Evolutionary conservation across 2,113 vertebrate species (phyloP).

Genomic region (Macrotis lagotis): DNA sequence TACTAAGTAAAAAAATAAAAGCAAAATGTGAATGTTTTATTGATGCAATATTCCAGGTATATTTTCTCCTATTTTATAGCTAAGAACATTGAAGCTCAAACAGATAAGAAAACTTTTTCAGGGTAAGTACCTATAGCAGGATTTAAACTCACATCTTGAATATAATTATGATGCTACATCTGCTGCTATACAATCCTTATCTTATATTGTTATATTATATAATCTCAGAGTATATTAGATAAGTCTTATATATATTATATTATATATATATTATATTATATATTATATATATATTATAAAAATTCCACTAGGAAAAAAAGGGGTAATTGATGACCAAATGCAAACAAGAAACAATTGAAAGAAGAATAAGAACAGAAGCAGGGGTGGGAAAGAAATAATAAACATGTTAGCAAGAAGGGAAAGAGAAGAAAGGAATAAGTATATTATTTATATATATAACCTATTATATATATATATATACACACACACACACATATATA

Average conservation of each 20-base stretch:
- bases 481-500: too few relatives aligned
- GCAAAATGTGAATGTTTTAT: not conserved
- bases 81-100: not conserved
- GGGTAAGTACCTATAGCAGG: not conserved
- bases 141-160: not conserved
- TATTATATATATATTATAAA: too few relatives aligned
- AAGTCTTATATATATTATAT: too few relatives aligned
- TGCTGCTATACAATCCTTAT: not conserved
- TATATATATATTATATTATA: too few relatives aligned
- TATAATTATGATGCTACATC: not conserved
- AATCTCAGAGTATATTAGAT: too few relatives aligned
- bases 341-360: not conserved
- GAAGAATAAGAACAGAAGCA: not conserved
- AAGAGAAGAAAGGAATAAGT: not conserved
- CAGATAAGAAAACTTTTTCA: not conserved
- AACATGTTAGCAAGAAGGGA: not conserved
- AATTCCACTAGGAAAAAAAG: not conserved
- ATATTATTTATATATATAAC: too few relatives aligned
- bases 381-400: not conserved
- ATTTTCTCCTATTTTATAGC: not conserved
- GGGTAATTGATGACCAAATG: not conserved
- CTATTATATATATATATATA: too few relatives aligned
- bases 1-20: not conserved
- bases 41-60: not conserved
- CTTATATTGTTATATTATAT: not conserved